Evolutionary conservation across 1,140 invertebrate genomes (phyloP), one percentile per base, ranked within the genome.

Genomic region (Penaeus indicus): DNA sequence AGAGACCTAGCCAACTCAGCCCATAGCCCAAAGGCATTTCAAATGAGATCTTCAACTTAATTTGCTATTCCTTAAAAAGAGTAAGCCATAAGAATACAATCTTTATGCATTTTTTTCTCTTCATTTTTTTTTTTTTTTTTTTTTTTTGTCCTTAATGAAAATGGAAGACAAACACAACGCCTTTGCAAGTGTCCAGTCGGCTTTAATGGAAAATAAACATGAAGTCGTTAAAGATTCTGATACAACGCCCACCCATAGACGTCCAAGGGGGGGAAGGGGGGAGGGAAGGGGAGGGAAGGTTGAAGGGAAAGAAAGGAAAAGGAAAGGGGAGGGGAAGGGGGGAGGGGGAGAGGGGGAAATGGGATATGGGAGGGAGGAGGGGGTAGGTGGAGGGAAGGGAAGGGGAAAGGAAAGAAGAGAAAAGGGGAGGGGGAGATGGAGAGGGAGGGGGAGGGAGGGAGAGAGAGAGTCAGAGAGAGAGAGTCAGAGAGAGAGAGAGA

Each of bases 161-260:
- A 88, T 88, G 81, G 81, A 88, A 88, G 81, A 78, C 81, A 75
- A 88, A 88, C 86, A 84, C 54, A 21, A 25, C 1, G 38, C 60
- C 81, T 83, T 62, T 78, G 27, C 54, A 83, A 25, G 61, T 88
- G 81, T 63, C 81, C 72, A 83, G 81, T 62, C 54, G 69, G 3
- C 81, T 64, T 78, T 88, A 88, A 84, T 88, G 86, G 82, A 84
- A 88, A 62, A 88, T 88, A 88, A 88, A 88, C 86, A 88, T 25
- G 27, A 42, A n/a, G 47, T 60, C 10, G 63, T 54, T 54, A 54
- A 3, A 10, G 47, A 54, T 54, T 54, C 47, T 54, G 47, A 54
- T 54, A 54, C 47, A 54, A 54, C 47, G 8, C 47, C 47, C 13
- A 1, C 47, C 47, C 13, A 11, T 10, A 54, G 47, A 10, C 5